A percentile compares a stretch with the other conserved stretches of the same genome.
Evolutionary conservation across 2,888 invertebrate species (phyloP).

Genomic region (Trissolcus brochymenae): DNA sequence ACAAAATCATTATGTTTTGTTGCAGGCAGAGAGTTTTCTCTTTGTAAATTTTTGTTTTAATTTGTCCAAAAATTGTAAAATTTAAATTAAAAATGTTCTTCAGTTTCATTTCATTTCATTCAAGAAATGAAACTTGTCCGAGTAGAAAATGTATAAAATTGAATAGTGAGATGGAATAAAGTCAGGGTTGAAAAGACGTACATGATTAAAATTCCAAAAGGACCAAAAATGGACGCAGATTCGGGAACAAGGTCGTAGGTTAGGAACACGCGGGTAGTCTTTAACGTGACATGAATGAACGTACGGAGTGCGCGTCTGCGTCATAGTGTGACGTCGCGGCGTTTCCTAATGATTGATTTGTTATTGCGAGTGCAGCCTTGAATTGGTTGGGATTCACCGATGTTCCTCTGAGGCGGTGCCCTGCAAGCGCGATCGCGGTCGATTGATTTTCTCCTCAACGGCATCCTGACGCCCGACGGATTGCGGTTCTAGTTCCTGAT

Average conservation of each 20-base stretch:
- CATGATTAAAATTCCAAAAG: no score
- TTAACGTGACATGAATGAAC: conserved; percentile 57
- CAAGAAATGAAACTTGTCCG: no score
- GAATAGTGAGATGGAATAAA: neutral
- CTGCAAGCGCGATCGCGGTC: conserved; percentile 34
- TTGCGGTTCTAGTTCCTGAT: conserved; percentile 3
- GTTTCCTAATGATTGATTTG: conserved; percentile 53
- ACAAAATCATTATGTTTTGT: no score
- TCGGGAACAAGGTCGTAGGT: conserved; percentile 38
- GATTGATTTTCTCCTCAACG: conserved; percentile 41
- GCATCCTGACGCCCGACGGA: conserved; percentile 15
- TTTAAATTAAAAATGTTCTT: no score
- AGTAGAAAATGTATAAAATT: neutral
- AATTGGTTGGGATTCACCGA: conserved; percentile 36
- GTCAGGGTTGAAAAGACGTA: no score
- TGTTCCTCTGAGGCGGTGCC: conserved; percentile 40
- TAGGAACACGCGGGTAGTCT: conserved; percentile 30
- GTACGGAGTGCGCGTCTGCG: conserved; percentile 54
- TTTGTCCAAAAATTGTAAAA: no score
- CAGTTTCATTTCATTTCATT: no score
- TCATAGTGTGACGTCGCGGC: conserved; percentile 60
- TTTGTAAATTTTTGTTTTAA: no score
- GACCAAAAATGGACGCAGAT: conserved; percentile 10
- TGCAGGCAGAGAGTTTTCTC: no score
- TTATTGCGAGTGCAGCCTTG: conserved; percentile 56